phyloP scores from a whole-genome alignment of 2,888 invertebrate species.

The Parnassius glacialis region DNA sequence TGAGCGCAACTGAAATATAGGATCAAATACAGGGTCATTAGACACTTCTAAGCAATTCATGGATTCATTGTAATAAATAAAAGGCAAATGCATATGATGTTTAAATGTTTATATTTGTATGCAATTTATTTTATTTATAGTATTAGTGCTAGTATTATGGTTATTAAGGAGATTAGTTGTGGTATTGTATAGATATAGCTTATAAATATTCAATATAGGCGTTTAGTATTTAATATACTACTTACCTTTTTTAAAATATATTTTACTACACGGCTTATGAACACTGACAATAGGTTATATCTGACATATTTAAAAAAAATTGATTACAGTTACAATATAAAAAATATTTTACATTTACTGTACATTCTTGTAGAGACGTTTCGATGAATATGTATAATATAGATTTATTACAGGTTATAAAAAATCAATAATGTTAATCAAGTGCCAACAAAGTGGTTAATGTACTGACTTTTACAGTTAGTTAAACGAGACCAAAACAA shows the following conservation, averaged over 20 bases:
- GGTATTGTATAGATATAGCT: slow-evolving; percentile 4
- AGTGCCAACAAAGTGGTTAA: too few species aligned
- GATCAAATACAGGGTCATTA: slow-evolving; percentile 43
- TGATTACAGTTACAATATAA: neutral
- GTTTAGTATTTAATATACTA: too few species aligned
- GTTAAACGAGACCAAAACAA: too few species aligned
- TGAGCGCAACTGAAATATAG: slow-evolving; percentile 29
- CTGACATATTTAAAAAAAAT: neutral
- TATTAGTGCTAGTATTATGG: slow-evolving; percentile 1
- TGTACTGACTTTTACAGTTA: too few species aligned
- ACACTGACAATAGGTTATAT: neutral
- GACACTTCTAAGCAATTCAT: slow-evolving; percentile 35
- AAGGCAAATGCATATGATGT: neutral
- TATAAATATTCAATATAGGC: neutral
- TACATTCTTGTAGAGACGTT: neutral
- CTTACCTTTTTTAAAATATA: too few species aligned
- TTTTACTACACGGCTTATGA: neutral
- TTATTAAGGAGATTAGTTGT: slow-evolving; percentile 9
- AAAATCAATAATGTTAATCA: too few species aligned
- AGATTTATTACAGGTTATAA: too few species aligned
- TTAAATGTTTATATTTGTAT: slow-evolving; percentile 17
- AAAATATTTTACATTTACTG: neutral
- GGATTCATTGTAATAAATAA: slow-evolving; percentile 23
- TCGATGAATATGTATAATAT: too few species aligned
- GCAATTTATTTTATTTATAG: slow-evolving; percentile 18